phyloP scores from a whole-genome alignment of 2,888 invertebrate species.

The Pachliopta kotzebuea region DNA sequence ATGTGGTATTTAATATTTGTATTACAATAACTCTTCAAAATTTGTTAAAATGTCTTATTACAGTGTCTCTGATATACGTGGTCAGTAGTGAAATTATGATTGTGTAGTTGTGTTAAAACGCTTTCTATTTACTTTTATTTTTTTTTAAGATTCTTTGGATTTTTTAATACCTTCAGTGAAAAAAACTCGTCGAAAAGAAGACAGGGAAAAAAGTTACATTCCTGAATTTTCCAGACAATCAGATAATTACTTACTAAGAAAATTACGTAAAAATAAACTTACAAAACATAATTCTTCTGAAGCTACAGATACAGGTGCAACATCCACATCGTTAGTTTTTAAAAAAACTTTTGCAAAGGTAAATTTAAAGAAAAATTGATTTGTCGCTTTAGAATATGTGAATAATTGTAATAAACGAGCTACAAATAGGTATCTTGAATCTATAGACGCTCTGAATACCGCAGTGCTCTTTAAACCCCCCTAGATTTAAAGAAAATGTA shows the following conservation, averaged over 20 bases:
- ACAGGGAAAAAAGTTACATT: constrained; percentile 25
- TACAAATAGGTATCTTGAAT: too few relatives aligned
- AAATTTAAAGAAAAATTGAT: background rate
- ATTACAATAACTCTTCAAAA: constrained; percentile 34
- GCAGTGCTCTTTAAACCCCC: too few relatives aligned
- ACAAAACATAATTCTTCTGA: constrained; percentile 32
- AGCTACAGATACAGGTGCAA: constrained; percentile 29
- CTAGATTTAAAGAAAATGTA: too few relatives aligned
- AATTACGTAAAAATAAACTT: constrained; percentile 32
- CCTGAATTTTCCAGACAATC: constrained; percentile 27
- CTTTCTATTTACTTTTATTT: constrained; percentile 40
- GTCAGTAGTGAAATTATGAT: constrained; percentile 41
- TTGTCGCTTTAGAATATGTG: background rate
- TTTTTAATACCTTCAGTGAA: constrained; percentile 52
- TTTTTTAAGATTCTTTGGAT: constrained; percentile 58
- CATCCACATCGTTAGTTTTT: constrained; percentile 45
- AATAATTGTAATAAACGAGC: too few relatives aligned
- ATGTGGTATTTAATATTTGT: constrained; percentile 36
- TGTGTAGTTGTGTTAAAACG: constrained; percentile 27
- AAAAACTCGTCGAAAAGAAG: constrained; percentile 33
- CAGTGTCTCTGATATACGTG: constrained; percentile 48
- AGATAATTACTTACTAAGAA: constrained; percentile 30
- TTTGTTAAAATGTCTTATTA: constrained; percentile 52
- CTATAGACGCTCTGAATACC: too few relatives aligned
- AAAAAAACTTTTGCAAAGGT: constrained; percentile 39